Evolutionary conservation across 2,888 invertebrate species (phyloP), one percentile per base, ranked within the genome.

Genomic region (Mythimna pallens): DNA sequence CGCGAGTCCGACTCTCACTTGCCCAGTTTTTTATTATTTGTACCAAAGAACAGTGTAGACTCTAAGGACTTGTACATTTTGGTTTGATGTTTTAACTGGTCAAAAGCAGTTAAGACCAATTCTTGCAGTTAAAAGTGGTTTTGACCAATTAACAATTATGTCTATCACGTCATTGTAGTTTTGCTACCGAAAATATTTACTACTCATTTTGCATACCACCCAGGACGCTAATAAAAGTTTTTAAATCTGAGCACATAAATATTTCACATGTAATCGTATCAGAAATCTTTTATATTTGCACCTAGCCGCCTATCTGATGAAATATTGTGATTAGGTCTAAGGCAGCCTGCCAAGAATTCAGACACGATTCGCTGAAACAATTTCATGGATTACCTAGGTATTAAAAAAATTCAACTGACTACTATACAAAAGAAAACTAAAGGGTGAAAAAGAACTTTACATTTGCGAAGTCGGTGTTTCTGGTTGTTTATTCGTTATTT

Each of bases 321-420:
- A 64, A 73, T 73, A 67, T 61, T 73, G 20, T 57, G 63, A 63
- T 54, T 62, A 65, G 72, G 57, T 20, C 59, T 55, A 52, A 62
- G 64, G 78, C 67, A 78, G 14, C 17, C 17, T 57, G 79, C 78
- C 73, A 73, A 78, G 52, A 47, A 63, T 54, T 70, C 50, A 72
- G 36, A 57, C 3, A 57, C n/a, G 55, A 65, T 65, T 57, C 55
- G 1, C 25, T 22, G 43, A 67, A 78, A 64, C 22, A 57, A 66
- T 67, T 73, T 43, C 50, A 52, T 50, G 17, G 7, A 73, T 67
- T 59, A 50, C 54, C 52, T 40, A 58, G 36, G 47, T 25, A 47
- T 72, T 63, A 14, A 47, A 47, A 43, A 47, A 17, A 47, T 47
- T 7, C 7, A 47, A 47, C 14, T 3, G 5, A 47, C 7, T 20